Conservation (phyloP, 1,140 invertebrate genomes). For the Drosophila carrolli region DNA sequence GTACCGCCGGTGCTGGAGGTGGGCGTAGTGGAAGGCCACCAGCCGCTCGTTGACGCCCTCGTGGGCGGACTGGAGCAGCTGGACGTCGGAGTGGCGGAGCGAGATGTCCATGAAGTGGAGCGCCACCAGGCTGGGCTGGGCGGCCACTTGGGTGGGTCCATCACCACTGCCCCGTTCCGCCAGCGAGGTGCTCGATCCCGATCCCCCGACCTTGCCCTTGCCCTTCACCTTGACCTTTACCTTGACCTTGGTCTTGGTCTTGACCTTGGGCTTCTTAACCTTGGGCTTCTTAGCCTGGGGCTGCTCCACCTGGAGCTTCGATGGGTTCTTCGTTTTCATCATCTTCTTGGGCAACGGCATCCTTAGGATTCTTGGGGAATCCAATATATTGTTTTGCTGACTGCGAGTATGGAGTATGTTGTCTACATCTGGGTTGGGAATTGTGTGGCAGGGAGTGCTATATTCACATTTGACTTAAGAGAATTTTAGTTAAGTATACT, state of each 20-base stretch:
- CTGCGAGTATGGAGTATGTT: neutral
- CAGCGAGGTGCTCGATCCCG: neutral
- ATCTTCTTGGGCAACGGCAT: neutral
- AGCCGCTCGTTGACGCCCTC: slow-evolving; percentile 38
- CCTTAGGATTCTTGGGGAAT: neutral
- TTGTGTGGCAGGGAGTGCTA: neutral
- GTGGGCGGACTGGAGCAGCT: slow-evolving; percentile 18
- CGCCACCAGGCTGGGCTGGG: neutral
- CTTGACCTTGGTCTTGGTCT: neutral
- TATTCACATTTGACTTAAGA: too few relatives aligned
- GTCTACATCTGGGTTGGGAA: neutral
- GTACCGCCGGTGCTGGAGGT: slow-evolving; percentile 34
- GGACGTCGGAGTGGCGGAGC: slow-evolving; percentile 33
- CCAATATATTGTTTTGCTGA: neutral
- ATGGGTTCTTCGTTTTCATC: neutral
- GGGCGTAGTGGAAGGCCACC: slow-evolving; percentile 31
- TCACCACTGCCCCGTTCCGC: slow-evolving; percentile 1
- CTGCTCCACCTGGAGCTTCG: neutral
- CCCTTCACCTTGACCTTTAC: neutral
- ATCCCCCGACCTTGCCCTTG: neutral
- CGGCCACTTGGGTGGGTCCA: neutral
- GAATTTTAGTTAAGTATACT: too few relatives aligned
- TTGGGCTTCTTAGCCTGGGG: neutral
- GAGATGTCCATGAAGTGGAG: slow-evolving; percentile 17
- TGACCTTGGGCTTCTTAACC: neutral